These are phyloP conservation scores for Mixornis gularis DNA, from an alignment of 2,113 vertebrate genomes.

Conservation along the genomic window DNA sequence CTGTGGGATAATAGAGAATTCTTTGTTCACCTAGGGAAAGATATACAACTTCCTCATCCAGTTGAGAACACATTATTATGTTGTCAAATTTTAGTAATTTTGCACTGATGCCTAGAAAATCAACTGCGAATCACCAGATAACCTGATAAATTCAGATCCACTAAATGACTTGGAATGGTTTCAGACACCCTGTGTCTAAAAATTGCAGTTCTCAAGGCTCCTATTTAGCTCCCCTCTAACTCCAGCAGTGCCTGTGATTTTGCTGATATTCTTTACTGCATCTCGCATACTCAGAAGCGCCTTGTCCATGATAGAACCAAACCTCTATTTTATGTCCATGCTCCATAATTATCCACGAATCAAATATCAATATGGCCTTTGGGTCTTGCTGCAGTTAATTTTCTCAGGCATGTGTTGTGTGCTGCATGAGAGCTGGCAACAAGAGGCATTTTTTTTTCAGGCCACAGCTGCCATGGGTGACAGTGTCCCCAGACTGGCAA, in stretches of 20 bases:
- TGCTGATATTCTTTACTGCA: neutral
- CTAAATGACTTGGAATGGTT: neutral
- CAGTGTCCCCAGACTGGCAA: neutral
- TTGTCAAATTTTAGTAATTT: conserved; percentile 1
- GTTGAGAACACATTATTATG: neutral
- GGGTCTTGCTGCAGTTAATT: neutral
- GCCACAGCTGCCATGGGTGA: neutral
- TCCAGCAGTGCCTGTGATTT: neutral
- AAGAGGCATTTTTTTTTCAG: neutral
- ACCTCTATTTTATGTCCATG: neutral
- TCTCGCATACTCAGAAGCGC: neutral
- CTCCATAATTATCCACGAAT: neutral
- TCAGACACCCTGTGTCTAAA: neutral
- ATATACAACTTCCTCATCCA: neutral
- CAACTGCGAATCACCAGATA: neutral
- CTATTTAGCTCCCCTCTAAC: neutral
- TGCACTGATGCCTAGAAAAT: neutral
- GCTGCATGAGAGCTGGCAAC: neutral
- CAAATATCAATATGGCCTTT: neutral
- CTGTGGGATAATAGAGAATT: neutral
- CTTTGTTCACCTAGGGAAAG: neutral
- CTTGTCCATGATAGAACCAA: neutral
- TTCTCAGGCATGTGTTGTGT: neutral
- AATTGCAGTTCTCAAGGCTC: neutral
- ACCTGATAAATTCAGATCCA: neutral